These are phyloP conservation scores for Siphamia tubifer DNA, from an alignment of 2,113 vertebrate genomes.

Conservation along the genomic window DNA sequence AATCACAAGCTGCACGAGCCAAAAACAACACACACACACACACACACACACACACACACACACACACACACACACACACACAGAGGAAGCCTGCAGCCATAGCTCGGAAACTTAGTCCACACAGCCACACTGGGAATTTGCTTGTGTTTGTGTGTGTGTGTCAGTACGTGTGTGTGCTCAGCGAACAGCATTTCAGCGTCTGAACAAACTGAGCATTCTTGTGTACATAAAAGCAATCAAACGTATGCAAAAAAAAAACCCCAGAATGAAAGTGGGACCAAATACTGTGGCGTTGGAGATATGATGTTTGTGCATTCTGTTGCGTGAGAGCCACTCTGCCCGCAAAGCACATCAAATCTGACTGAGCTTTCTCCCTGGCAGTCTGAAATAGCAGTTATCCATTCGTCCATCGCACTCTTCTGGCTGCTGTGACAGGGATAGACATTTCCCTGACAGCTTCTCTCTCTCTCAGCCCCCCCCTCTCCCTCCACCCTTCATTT, in stretches of 20 bases:
- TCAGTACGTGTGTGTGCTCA: slow-evolving; percentile 18
- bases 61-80: slow-evolving; percentile 14
- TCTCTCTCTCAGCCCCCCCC: slow-evolving; percentile 17
- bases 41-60: slow-evolving; percentile 15
- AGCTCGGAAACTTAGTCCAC: slow-evolving; percentile 60
- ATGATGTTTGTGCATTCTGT: slow-evolving; percentile 33
- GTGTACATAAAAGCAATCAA: slow-evolving; percentile 22
- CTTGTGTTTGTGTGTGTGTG: slow-evolving; percentile 23
- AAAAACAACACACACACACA: slow-evolving; percentile 37
- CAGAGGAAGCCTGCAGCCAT: slow-evolving; percentile 50
- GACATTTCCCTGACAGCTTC: slow-evolving; percentile 73
- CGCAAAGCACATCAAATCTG: slow-evolving; percentile 55
- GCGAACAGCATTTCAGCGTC: slow-evolving; percentile 24
- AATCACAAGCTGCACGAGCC: slow-evolving; percentile 42
- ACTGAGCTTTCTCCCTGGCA: slow-evolving; percentile 43
- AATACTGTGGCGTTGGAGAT: not conserved
- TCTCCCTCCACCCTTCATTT: slow-evolving; percentile 39
- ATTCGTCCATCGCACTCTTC: slow-evolving; percentile 66
- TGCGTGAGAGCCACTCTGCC: slow-evolving; percentile 29
- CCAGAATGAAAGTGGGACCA: slow-evolving; percentile 1
- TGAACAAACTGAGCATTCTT: slow-evolving; percentile 49
- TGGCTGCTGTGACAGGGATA: slow-evolving; percentile 73
- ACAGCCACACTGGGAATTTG: slow-evolving; percentile 45
- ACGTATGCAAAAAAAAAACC: not conserved
- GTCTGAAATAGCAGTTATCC: slow-evolving; percentile 71